phyloP scores from a whole-genome alignment of 2,888 invertebrate genomes.

The Encarsia formosa region DNA sequence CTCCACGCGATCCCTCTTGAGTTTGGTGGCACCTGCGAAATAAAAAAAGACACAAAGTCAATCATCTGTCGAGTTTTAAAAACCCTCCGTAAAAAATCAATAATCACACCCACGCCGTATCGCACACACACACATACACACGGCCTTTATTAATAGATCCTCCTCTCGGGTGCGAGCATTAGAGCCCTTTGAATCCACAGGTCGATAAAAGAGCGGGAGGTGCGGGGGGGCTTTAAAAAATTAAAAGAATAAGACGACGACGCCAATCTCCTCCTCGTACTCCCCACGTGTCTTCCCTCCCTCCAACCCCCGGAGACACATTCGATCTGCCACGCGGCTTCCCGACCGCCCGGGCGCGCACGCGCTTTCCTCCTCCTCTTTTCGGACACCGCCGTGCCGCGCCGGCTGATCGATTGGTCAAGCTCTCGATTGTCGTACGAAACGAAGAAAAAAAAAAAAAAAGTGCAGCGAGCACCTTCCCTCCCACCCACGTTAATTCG shows the following conservation, averaged over 20 bases:
- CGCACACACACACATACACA: neutral
- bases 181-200: conserved; percentile 41
- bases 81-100: neutral
- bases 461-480: no score
- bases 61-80: neutral
- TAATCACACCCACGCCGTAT: neutral
- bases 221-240: conserved; percentile 39
- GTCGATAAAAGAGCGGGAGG: conserved; percentile 47
- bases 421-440: no score
- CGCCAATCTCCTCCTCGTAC: conserved; percentile 7
- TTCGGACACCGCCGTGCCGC: neutral
- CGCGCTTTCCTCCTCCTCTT: neutral
- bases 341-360: conserved; percentile 4
- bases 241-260: conserved; percentile 41
- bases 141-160: no score
- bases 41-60: neutral
- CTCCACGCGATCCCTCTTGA: conserved; percentile 46
- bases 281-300: neutral
- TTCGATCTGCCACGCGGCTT: neutral
- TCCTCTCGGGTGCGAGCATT: no score
- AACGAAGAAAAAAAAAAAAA: no score
- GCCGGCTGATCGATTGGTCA: no score
- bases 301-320: neutral
- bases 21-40: conserved; percentile 31
- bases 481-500: no score